Base-by-base conservation (phyloP, 2,888 invertebrate genomes). In the Erebia palarica region DNA sequence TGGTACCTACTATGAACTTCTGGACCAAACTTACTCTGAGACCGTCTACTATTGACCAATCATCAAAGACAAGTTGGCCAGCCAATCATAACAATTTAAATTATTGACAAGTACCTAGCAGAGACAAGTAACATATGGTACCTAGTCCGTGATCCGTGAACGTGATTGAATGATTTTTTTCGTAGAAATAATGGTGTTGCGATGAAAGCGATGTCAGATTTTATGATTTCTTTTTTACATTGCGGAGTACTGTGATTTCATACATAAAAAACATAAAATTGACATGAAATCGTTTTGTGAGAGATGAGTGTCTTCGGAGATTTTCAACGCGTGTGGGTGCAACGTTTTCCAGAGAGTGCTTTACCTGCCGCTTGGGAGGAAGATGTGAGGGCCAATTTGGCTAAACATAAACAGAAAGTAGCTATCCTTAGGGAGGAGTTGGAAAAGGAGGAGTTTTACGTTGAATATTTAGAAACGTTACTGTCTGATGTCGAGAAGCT, bases 361-460 rank as follows among this genome's bases (percentile, higher is more conserved):
- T 94, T 98, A 82, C 97, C 98, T 87, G 97, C 97, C 86, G 97
- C 97, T 87, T 97, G 97, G 97, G 97, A 97, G 90, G 97, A 97
- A 93, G 97, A 98, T 94, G 97, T 98, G 85, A 95, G 97, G 85
- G 97, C 97, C 79, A 97, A 97, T 94, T 95, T 98, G 82, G 95
- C 96, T 83, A 97, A 97, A 91, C 98, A 98, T 94, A 97, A 97
- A 94, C 96, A 96, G 88, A 97, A 97, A 94, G 97, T 97, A 77
- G 94, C 95, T 77, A 95, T 96, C 81, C 94, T 98, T 70, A 95
- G 96, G 86, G 97, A 97, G 86, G 97, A 98, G 89, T 93, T 98
- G 77, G 97, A 97, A 85, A 97, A 98, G 87, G 98, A 98, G 89
- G 96, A 97, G 84, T 96, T 97, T 83, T 98, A 98, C 84, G 97